Evolutionary conservation across 1,140 invertebrate genomes (phyloP), one percentile per base, ranked within the genome.

Genomic region (Uloborus diversus): DNA sequence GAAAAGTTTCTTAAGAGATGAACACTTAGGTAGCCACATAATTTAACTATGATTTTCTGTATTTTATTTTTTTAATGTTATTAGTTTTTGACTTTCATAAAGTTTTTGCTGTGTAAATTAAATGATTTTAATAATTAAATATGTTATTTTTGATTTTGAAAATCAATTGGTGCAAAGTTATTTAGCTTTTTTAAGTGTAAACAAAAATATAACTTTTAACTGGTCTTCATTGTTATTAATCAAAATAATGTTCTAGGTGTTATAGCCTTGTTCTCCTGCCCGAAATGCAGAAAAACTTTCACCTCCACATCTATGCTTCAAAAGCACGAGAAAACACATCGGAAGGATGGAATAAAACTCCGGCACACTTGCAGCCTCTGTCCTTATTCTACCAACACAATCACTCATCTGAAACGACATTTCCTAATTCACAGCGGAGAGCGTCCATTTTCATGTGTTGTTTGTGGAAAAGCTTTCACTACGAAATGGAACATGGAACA

Each of bases 401-500:
- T 71, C 4, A 68, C 56, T 28, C 66, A 97, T 88, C 89, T 97
- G 82, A 94, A 96, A 87, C 97, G 97, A 90, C 96, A 97, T 86
- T 91, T 92, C 83, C 89, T 95, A 79, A 95, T 94, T 53, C 95
- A 97, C 84, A 96, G 95, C 70, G 93, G 96, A 86, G 94, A 96
- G 88, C 90, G 94, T 84, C 95, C 94, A 2, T 97, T 94, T 89
- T 94, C 92, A 85, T 96, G 94, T 85, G 87, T 88, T 56, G 92
- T 96, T 83, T 97, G 96, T 86, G 93, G 94, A 23, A 71, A 80
- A 71, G 87, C 88, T 3, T 91, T 91, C 83, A 88, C 87, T 80
- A 86, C 87, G 28, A 84, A 85, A 27, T 85, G 86, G 0, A 87
- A 86, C 0, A 69, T 88, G 4, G 83, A 82, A 59, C 87, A 11